phyloP scores from a whole-genome alignment of 2,888 invertebrate species.

The Sminthurinus aureus region DNA sequence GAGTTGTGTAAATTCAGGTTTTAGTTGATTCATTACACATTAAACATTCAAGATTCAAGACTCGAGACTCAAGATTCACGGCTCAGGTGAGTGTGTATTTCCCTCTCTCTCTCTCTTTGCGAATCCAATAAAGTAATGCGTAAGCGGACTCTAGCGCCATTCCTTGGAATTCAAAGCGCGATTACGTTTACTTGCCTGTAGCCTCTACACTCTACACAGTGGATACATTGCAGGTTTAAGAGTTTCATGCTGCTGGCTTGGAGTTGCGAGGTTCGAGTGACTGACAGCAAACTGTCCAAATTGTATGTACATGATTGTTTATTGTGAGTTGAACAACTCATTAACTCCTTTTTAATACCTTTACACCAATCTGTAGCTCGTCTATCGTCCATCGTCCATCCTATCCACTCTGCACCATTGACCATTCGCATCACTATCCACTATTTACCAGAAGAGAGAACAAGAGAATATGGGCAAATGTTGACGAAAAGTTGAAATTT shows the following conservation, averaged over 20 bases:
- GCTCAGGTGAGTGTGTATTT: neutral
- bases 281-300: too few relatives aligned
- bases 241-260: too few relatives aligned
- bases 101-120: neutral
- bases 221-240: too few relatives aligned
- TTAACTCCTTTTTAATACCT: neutral
- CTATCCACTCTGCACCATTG: too few relatives aligned
- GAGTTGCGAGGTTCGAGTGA: too few relatives aligned
- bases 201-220: neutral
- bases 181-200: neutral
- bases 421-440: too few relatives aligned
- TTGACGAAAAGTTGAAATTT: neutral
- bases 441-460: too few relatives aligned
- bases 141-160: conserved; percentile 35
- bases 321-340: neutral
- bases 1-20: too few relatives aligned
- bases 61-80: neutral
- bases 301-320: too few relatives aligned
- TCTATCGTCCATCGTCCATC: too few relatives aligned
- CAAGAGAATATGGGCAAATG: neutral
- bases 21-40: too few relatives aligned
- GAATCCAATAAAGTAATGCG: conserved; percentile 25
- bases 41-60: neutral
- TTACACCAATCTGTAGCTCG: too few relatives aligned
- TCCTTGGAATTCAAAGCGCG: neutral